Evolutionary conservation across 2,888 invertebrate species (phyloP), one percentile per base, ranked within the genome.

Genomic region (Euzophera pinguis): DNA sequence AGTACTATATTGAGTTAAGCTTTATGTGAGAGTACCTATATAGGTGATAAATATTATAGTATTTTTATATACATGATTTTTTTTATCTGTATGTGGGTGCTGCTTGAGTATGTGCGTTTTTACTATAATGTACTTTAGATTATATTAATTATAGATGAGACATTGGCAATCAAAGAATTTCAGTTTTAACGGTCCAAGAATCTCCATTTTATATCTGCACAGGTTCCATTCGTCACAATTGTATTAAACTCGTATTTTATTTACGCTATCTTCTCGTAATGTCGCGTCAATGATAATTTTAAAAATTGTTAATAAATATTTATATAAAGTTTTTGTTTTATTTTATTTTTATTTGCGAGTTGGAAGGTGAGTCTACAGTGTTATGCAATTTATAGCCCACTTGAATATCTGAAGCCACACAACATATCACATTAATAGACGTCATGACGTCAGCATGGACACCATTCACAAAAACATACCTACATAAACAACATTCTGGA

Each of bases 241-340:
- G 68, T 71, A 70, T 54, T 61, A 54, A 57, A 71, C 71, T 78
- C 61, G 58, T 67, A 68, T 71, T 71, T 71, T 75, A 69, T 71
- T 71, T 75, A 69, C 67, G 62, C 60, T 65, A 73, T 65, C 70
- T 71, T 79, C 66, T 79, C 76, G 72, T 55, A 53, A 80, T 72
- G 67, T 71, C 70, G 67, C 73, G 74, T 79, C 76, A 78, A 78
- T 78, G 72, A 61, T 78, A 81, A 77, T 81, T 81, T 82, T 76
- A 75, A 74, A 35, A 81, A 84, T 83, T 86, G 85, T 88, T 87
- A 85, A 86, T 88, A 88, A 88, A 88, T 86, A 88, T 88, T 86
- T 86, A 85, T 86, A 74, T 86, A 86, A 82, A 81, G 80, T 78
- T 65, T 69, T 68, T 64, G 64, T 69, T 78, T 81, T 78, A 74